phyloP scores from a whole-genome alignment of 1,140 invertebrate species.

The Cyrtorhinus lividipennis region DNA sequence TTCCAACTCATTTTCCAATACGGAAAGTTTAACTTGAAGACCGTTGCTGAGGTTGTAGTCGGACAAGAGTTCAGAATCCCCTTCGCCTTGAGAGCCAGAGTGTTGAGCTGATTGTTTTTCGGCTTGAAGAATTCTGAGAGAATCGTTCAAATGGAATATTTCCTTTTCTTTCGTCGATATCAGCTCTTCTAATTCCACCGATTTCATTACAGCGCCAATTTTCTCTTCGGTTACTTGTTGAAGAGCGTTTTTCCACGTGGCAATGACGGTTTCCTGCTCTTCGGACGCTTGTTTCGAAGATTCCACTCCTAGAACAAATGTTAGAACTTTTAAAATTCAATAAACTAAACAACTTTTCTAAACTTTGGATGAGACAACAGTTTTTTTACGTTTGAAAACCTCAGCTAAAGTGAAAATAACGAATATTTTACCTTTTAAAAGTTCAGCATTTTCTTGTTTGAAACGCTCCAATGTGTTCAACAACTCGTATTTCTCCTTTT shows the following conservation, averaged over 20 bases:
- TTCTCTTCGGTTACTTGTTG: conserved; percentile 21
- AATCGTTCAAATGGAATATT: conserved; percentile 12
- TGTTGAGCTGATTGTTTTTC: conserved; percentile 30
- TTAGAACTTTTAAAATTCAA: not conserved
- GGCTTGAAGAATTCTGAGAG: conserved; percentile 32
- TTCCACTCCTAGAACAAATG: conserved; percentile 28
- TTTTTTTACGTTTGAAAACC: too few relatives aligned
- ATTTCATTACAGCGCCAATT: conserved; percentile 23
- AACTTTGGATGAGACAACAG: too few relatives aligned
- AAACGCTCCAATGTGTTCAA: not conserved
- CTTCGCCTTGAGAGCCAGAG: conserved; percentile 21
- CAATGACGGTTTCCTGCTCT: conserved; percentile 27
- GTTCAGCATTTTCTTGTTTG: not conserved
- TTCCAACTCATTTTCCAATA: not conserved
- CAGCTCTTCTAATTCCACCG: conserved; percentile 23
- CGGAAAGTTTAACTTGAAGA: not conserved
- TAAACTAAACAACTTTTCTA: not conserved
- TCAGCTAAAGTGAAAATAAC: too few relatives aligned
- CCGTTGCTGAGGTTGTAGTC: conserved; percentile 2
- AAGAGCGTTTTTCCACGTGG: conserved; percentile 31
- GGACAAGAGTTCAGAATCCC: not conserved
- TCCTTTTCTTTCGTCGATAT: conserved; percentile 10
- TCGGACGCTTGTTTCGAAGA: conserved; percentile 31
- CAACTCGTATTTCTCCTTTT: not conserved
- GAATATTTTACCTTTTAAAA: conserved; percentile 4